Base-by-base conservation (phyloP, 2,888 invertebrate species). In the Meghimatium bilineatum region DNA sequence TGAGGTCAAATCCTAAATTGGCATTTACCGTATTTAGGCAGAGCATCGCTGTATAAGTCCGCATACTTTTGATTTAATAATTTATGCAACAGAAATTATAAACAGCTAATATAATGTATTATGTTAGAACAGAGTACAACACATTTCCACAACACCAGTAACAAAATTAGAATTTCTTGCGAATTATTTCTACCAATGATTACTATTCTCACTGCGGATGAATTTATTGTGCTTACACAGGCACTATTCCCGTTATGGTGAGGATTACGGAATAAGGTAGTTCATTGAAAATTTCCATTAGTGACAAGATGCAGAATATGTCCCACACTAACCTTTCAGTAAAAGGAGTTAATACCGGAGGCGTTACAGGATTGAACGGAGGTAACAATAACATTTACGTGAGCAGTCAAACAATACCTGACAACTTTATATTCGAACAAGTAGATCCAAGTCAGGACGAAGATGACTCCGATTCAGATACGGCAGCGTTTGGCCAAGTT, bases 391-490 rank as follows among this genome's bases (percentile, higher is more conserved):
- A 69, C 44, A 75, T 80, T 20, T 79, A 74, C 49, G 32, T 63
- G 38, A 60, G 14, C n/a, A 80, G n/a, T 71, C 72, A 80, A 56
- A 67, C 76, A 32, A 71, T 84, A 34, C 85, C 84, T 26, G 89
- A 89, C 75, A 89, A 88, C 86, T 87, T 90, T 83, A 90, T 89
- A 75, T 89, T 90, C 77, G 90, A 91, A 85, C 88, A 89, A 85
- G 90, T 90, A 71, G 91, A 91, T 84, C 90, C 90, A 52, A 88
- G 87, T 79, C 87, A 87, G 76, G 90, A 89, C n/a, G 91, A 89
- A 29, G 89, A 91, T 80, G 89, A 90, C 79, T 90, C 90, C 14
- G 90, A 89, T 49, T 88, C 88, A 38, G 89, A 87, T 38, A 85
- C 86, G 32, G 86, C 80, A 44, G 85, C 85, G 23, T 84, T 83